Percentiles rank a stretch among this genome's conserved stretches.
These are phyloP conservation scores for Crypturellus tataupa DNA, from an alignment of 2,797 vertebrate genomes.

Conservation along the genomic window DNA sequence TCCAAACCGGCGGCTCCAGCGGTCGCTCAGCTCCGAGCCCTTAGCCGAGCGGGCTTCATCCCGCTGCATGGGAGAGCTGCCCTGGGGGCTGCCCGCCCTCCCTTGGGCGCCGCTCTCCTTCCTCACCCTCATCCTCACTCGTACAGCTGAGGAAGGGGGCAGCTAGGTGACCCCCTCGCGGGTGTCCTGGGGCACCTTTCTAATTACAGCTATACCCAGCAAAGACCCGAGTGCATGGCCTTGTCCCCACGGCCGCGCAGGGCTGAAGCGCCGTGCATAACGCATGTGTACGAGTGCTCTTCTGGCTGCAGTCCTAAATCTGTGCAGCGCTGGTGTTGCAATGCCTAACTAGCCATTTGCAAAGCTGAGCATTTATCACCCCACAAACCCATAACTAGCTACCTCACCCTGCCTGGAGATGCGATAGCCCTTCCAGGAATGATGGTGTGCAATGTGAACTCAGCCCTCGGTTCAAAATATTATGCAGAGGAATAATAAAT, in stretches of 20 bases:
- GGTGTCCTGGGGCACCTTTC: background rate
- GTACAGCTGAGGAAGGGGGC: background rate
- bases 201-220: background rate
- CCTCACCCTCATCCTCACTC: background rate
- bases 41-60: background rate
- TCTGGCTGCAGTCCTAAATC: constrained; percentile 27
- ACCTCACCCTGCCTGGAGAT: constrained; percentile 30
- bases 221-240: rapidly evolving
- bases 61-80: background rate
- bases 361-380: constrained; percentile 5
- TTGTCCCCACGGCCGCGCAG: background rate
- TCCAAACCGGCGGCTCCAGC: constrained; percentile 72
- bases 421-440: constrained; percentile 64
- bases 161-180: background rate
- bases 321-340: background rate
- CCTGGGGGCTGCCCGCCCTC: background rate
- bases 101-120: background rate
- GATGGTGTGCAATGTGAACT: constrained; percentile 66
- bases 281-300: background rate
- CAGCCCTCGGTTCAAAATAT: constrained; percentile 63
- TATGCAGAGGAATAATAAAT: constrained; percentile 65
- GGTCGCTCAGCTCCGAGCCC: constrained; percentile 53
- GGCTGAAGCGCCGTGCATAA: background rate
- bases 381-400: constrained; percentile 33
- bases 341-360: constrained; percentile 26